Evolutionary conservation across 2,888 invertebrate genomes (phyloP), one percentile per base, ranked within the genome.

Genomic region (Taenaris catops): DNA sequence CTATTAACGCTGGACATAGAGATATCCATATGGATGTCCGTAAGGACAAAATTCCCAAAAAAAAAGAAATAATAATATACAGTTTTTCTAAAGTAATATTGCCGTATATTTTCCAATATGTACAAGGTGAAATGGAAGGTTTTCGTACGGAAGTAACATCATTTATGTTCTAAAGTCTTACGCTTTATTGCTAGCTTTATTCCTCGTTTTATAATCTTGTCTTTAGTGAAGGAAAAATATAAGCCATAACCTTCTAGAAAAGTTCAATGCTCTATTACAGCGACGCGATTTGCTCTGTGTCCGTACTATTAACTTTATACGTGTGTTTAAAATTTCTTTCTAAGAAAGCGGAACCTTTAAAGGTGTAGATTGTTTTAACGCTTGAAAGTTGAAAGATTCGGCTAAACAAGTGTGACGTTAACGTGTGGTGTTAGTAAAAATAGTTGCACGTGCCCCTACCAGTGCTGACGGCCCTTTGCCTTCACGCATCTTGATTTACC

Each of bases 401-500:
- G 41, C 44, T 47, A 49, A 53, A 48, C 42, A 47, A 38, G 41
- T 36, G 34, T 34, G 49, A 46, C 42, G 44, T 49, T 43, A 44
- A 44, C 43, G 45, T 28, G 28, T 34, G 18, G 26, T 34, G 38
- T 34, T 38, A 47, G 55, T 70, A 69, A 68, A 71, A 76, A 73
- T 73, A 71, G 65, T 63, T 44, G 46, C 66, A 63, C 70, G 66
- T 70, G 62, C 56, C 58, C 55, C 53, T 45, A 49, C 46, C 49
- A 46, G 49, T 44, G 49, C 48, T 54, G 53, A 46, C 55, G 57
- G 54, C 57, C 58, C 56, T 58, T 51, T 45, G 49, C 35, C 46
- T 51, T 38, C 55, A 55, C 59, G 58, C 63, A 62, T 60, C 52
- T 53, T 56, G 62, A 55, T 61, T 61, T 59, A 55, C 54, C 45